phyloP scores from a whole-genome alignment of 2,888 invertebrate genomes.

The Onthophagus sagittarius region DNA sequence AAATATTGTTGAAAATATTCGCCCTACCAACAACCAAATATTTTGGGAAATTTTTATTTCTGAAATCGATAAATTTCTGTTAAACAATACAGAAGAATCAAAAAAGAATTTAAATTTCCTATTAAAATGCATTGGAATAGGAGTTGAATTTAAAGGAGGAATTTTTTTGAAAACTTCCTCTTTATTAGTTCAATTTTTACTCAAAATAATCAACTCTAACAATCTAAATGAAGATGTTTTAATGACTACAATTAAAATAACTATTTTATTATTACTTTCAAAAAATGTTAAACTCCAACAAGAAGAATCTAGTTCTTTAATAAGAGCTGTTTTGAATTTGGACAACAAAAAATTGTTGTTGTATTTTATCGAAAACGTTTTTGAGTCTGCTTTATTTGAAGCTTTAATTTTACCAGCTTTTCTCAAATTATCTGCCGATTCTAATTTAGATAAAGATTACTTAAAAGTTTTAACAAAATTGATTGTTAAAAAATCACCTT shows the following conservation, averaged over 20 bases:
- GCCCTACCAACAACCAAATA: slow-evolving; percentile 58
- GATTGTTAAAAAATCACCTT: slow-evolving; percentile 62
- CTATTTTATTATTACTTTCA: slow-evolving; percentile 58
- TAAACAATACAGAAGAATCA: slow-evolving; percentile 18
- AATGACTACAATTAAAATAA: slow-evolving; percentile 54
- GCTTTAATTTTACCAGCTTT: slow-evolving; percentile 67
- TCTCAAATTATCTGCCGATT: slow-evolving; percentile 56
- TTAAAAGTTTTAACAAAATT: slow-evolving; percentile 64
- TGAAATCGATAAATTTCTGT: slow-evolving; percentile 40
- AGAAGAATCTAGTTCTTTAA: slow-evolving; percentile 67
- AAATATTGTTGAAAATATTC: slow-evolving; percentile 60
- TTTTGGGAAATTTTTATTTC: slow-evolving; percentile 61
- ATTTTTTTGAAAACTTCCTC: slow-evolving; percentile 59
- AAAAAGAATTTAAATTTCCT: slow-evolving; percentile 46
- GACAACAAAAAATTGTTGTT: slow-evolving; percentile 57
- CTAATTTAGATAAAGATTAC: slow-evolving; percentile 53
- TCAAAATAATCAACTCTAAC: slow-evolving; percentile 51
- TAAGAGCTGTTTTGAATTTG: slow-evolving; percentile 59
- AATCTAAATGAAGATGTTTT: slow-evolving; percentile 51
- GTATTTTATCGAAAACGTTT: slow-evolving; percentile 63
- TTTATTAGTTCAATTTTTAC: slow-evolving; percentile 56
- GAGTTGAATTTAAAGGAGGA: slow-evolving; percentile 62
- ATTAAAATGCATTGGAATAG: slow-evolving; percentile 57
- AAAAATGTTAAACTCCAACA: slow-evolving; percentile 64
- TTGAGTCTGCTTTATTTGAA: slow-evolving; percentile 67